Evolutionary conservation across 1,140 invertebrate species (phyloP).

Genomic region (Dendroctonus valens): DNA sequence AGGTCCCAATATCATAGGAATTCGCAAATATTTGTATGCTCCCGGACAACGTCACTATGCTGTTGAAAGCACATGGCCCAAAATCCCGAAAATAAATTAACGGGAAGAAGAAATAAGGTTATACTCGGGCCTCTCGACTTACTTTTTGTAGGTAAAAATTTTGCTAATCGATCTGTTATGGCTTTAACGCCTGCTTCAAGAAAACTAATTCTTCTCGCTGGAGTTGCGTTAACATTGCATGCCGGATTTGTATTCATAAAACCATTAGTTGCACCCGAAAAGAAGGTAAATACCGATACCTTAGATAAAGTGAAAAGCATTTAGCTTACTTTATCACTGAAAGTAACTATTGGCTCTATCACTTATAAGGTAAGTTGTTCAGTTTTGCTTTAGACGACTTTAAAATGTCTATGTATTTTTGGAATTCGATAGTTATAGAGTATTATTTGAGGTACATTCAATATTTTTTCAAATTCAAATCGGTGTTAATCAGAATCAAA

Average conservation of each 20-base stretch:
- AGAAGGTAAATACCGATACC: background rate
- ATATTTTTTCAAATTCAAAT: too few species aligned
- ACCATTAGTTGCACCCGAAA: conserved; percentile 1
- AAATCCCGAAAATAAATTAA: background rate
- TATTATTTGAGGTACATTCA: too few species aligned
- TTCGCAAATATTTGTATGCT: background rate
- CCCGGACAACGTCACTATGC: background rate
- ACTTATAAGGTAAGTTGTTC: too few species aligned
- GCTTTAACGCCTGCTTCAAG: conserved; percentile 1
- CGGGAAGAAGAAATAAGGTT: background rate
- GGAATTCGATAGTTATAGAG: too few species aligned
- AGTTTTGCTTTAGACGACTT: too few species aligned
- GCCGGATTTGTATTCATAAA: conserved; percentile 1
- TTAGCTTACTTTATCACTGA: background rate
- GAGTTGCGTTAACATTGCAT: conserved; percentile 3
- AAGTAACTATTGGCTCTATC: too few species aligned
- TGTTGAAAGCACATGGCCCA: background rate
- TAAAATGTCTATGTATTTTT: too few species aligned
- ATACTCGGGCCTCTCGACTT: too few species aligned
- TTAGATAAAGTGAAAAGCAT: background rate
- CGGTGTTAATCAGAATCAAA: too few species aligned
- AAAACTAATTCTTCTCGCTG: background rate
- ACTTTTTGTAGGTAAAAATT: too few species aligned
- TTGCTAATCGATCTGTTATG: background rate
- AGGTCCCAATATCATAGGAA: background rate